A percentile compares a stretch with the other conserved stretches of the same genome.
Conservation (phyloP, 2,113 vertebrate species). For the Eulemur macaco region DNA sequence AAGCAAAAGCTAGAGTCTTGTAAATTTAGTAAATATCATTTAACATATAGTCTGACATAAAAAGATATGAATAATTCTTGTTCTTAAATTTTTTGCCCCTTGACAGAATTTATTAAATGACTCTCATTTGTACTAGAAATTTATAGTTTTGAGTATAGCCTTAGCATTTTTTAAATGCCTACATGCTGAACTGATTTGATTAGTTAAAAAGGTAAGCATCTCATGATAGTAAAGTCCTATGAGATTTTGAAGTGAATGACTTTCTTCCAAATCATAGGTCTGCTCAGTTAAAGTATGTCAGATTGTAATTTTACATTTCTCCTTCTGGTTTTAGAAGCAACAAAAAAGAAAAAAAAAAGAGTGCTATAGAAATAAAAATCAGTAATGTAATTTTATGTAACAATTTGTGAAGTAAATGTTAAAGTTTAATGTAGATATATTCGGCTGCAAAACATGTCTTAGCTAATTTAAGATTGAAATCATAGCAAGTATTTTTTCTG, state of each 20-base stretch:
- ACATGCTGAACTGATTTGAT: neutral
- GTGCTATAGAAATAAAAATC: neutral
- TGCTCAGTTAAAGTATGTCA: neutral
- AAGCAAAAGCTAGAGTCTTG: neutral
- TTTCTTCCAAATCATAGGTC: neutral
- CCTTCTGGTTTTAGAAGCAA: neutral
- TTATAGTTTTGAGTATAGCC: neutral
- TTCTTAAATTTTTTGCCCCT: neutral
- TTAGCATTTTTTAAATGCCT: neutral
- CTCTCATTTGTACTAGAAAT: neutral
- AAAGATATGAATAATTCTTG: neutral
- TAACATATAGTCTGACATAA: neutral
- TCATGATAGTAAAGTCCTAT: neutral
- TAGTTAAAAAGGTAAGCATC: neutral
- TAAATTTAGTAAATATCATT: slow-evolving; percentile 38
- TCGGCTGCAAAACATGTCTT: neutral
- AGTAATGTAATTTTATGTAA: neutral
- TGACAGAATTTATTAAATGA: slow-evolving; percentile 24
- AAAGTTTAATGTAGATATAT: neutral
- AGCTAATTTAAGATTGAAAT: neutral
- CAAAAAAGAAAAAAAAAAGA: neutral
- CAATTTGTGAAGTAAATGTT: neutral
- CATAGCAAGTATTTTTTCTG: neutral
- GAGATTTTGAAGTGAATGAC: neutral
- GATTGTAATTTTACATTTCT: neutral